A percentile compares a stretch with the other conserved stretches of the same genome.
Conservation (phyloP, 2,113 vertebrate genomes). For the Podilymbus podiceps region DNA sequence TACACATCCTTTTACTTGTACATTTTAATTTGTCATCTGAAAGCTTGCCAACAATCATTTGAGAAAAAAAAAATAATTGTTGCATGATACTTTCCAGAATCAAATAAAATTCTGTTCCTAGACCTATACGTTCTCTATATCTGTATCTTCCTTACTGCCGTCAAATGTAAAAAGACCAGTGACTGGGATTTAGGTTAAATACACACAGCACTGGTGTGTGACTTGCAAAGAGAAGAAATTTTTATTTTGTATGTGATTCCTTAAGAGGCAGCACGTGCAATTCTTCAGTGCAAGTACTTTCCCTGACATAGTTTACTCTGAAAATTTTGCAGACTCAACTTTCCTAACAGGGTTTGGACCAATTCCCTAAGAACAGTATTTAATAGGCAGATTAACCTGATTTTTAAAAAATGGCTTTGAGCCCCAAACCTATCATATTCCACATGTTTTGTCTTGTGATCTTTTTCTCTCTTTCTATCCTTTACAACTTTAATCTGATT, state of each 20-base stretch:
- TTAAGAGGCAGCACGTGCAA: neutral
- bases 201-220: neutral
- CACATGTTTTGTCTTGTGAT: neutral
- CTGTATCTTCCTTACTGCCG: constrained; percentile 1
- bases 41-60: neutral
- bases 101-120: constrained; percentile 39
- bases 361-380: neutral
- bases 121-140: neutral
- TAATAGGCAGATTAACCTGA: neutral
- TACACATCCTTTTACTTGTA: neutral
- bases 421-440: neutral
- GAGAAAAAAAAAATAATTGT: neutral
- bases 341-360: neutral
- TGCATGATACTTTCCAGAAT: constrained; percentile 19
- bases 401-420: neutral
- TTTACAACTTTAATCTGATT: neutral
- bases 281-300: neutral
- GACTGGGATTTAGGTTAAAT: neutral
- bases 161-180: neutral
- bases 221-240: neutral
- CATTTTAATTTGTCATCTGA: neutral
- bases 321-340: neutral
- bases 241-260: neutral
- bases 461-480: neutral
- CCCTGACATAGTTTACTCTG: neutral